Conservation (phyloP, 2,797 vertebrate species). For the Molossus molossus region DNA sequence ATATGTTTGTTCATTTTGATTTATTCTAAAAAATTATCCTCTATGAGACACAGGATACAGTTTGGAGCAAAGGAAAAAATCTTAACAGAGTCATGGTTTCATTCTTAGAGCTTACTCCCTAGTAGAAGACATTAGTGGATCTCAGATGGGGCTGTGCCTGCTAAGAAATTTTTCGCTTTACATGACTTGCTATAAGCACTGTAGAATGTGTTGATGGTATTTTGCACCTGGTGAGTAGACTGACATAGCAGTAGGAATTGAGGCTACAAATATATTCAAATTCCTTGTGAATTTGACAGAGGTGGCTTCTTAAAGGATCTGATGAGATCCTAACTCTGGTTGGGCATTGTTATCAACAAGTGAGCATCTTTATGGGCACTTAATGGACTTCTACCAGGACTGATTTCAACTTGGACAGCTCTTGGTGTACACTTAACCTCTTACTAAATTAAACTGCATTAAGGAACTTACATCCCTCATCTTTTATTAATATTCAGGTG, state of each 20-base stretch:
- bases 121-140: background rate
- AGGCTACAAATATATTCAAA: background rate
- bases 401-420: background rate
- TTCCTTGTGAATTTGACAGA: conserved; percentile 38
- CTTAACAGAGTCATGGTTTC: background rate
- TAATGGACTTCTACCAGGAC: background rate
- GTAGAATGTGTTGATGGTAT: background rate
- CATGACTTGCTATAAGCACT: background rate
- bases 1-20: conserved; percentile 19
- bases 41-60: background rate
- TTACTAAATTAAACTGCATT: background rate
- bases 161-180: conserved; percentile 36
- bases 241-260: background rate
- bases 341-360: background rate
- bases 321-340: background rate
- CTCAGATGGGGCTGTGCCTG: background rate
- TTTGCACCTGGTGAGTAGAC: background rate
- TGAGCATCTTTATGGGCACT: background rate
- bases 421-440: background rate
- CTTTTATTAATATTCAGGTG: background rate
- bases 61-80: background rate
- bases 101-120: background rate
- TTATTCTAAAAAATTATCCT: background rate
- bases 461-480: background rate
- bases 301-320: background rate